A percentile compares a stretch with the other conserved stretches of the same genome.
phyloP scores from a whole-genome alignment of 2,113 vertebrate species.

The Catharus bicknelli region DNA sequence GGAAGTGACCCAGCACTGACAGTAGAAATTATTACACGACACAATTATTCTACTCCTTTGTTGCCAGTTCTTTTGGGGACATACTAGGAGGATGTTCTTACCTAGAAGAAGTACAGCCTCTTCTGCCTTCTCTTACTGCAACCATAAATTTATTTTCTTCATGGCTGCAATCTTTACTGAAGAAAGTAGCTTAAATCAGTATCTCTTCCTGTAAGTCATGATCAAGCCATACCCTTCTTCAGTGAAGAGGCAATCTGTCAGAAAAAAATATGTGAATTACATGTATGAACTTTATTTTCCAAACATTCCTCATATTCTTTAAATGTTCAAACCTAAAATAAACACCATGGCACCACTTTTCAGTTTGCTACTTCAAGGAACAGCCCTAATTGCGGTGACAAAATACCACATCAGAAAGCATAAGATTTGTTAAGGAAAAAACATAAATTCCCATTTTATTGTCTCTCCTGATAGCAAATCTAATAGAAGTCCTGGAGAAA shows the following conservation, averaged over 20 bases:
- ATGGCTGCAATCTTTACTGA: background rate
- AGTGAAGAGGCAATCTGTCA: conserved; percentile 1
- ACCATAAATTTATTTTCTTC: conserved; percentile 6
- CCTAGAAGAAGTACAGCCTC: background rate
- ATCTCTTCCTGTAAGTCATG: background rate
- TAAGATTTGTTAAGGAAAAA: conserved; percentile 58
- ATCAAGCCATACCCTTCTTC: background rate
- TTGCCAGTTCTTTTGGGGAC: background rate
- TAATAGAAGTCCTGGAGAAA: conserved; percentile 64
- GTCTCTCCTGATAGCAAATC: conserved; percentile 56
- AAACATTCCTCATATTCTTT: background rate
- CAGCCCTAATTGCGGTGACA: conserved; percentile 52
- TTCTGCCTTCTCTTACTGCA: background rate
- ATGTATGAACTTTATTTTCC: conserved; percentile 9
- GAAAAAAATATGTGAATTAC: background rate
- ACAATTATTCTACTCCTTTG: background rate
- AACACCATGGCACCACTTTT: background rate
- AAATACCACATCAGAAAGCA: conserved; percentile 48
- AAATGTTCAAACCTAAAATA: conserved; percentile 46
- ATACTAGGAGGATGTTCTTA: background rate
- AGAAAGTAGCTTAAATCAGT: background rate
- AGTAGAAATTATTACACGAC: background rate
- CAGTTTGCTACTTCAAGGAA: conserved; percentile 32
- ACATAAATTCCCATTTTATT: conserved; percentile 67
- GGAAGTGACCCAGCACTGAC: background rate